These are phyloP conservation scores for Campylomormyrus tamandua DNA, from an alignment of 2,113 vertebrate genomes.

Conservation along the genomic window DNA sequence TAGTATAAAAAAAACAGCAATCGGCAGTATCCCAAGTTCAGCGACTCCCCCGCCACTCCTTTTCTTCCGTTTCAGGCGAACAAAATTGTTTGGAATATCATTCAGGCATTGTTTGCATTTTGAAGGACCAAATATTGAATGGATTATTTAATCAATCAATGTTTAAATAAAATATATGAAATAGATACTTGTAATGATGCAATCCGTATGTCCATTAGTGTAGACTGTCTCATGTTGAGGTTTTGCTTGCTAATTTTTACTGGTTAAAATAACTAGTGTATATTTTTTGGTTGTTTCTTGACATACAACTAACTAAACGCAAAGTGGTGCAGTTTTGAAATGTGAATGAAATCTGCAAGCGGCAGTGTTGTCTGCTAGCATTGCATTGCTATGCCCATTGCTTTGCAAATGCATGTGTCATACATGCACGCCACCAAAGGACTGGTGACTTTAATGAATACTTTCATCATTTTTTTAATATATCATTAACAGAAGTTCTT, in stretches of 20 bases:
- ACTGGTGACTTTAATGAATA: constrained; percentile 21
- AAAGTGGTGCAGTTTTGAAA: background rate
- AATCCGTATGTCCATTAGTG: background rate
- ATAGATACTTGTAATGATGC: background rate
- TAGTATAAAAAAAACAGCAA: constrained; percentile 25
- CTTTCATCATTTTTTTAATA: constrained; percentile 15
- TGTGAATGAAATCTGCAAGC: constrained; percentile 5
- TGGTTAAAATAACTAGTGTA: background rate
- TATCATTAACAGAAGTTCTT: constrained; percentile 51
- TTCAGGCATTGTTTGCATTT: background rate
- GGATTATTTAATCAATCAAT: background rate
- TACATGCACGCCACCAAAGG: background rate
- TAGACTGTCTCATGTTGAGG: background rate
- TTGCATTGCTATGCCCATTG: background rate
- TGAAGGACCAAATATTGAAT: background rate
- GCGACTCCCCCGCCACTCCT: background rate
- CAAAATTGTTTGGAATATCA: background rate
- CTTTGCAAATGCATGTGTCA: background rate
- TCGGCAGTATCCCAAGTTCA: constrained; percentile 23
- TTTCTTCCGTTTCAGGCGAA: background rate
- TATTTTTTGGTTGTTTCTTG: constrained; percentile 10
- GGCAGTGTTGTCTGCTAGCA: background rate
- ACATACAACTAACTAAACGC: background rate
- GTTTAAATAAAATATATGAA: background rate
- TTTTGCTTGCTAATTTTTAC: constrained; percentile 9